A percentile compares a stretch with the other conserved stretches of the same genome.
These are phyloP conservation scores for Aviceda subcristata DNA, from an alignment of 2,113 vertebrate species.

Conservation along the genomic window DNA sequence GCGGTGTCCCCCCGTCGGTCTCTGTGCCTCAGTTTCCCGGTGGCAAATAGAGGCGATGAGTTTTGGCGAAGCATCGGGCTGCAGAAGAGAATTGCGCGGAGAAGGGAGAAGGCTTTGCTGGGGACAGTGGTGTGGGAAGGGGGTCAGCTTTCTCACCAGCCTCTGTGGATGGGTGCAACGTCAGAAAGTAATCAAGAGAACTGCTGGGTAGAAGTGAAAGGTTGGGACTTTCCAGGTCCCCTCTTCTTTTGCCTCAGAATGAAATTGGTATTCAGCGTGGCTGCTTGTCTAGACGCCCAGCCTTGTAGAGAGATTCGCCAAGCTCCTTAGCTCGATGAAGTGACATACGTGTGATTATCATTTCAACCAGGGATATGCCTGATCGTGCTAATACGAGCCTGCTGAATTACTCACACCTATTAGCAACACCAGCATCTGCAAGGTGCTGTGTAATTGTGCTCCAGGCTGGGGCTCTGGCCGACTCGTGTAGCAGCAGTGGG, in stretches of 20 bases:
- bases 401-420: not conserved
- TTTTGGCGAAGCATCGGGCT: not conserved
- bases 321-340: conserved; percentile 21
- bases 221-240: not conserved
- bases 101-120: not conserved
- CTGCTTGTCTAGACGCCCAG: conserved; percentile 67
- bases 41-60: not conserved
- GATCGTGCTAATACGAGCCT: not conserved
- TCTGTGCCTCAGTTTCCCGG: not conserved
- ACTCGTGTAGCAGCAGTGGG: not conserved
- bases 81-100: not conserved
- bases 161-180: not conserved
- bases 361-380: conserved; percentile 31
- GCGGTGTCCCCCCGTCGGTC: not conserved
- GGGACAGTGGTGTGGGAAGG: not conserved
- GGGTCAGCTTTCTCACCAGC: not conserved
- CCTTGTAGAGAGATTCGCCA: conserved; percentile 43
- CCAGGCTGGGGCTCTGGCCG: not conserved
- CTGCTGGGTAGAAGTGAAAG: not conserved
- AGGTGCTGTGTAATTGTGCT: not conserved
- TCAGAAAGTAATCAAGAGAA: not conserved
- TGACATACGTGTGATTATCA: conserved; percentile 61
- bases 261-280: conserved; percentile 66
- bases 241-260: not conserved
- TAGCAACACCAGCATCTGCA: not conserved